These are phyloP conservation scores for Piaya cayana DNA, from an alignment of 2,113 vertebrate species.

Conservation along the genomic window DNA sequence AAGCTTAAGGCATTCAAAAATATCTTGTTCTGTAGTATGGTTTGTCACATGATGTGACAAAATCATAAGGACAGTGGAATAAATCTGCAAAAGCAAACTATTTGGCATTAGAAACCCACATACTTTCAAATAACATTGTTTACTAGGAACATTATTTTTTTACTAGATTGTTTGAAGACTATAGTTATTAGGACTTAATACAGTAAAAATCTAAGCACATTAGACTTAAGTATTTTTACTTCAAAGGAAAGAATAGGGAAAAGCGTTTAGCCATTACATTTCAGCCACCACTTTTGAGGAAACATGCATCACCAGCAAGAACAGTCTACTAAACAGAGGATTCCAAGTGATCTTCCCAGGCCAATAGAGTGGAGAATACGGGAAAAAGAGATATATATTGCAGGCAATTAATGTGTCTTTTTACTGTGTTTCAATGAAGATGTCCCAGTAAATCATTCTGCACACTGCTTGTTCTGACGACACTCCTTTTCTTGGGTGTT, in stretches of 20 bases:
- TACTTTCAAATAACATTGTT: neutral
- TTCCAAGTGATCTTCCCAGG: neutral
- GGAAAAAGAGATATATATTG: neutral
- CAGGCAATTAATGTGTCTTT: neutral
- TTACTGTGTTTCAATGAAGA: neutral
- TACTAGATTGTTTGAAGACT: neutral
- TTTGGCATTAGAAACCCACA: neutral
- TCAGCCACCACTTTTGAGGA: neutral
- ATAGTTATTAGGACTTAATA: neutral
- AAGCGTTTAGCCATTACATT: neutral
- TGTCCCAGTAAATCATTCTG: neutral
- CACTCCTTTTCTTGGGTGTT: neutral
- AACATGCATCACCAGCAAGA: neutral
- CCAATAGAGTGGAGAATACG: neutral
- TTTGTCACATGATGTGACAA: neutral
- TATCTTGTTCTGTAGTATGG: neutral
- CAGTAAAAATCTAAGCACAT: neutral
- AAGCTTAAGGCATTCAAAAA: neutral
- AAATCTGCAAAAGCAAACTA: neutral
- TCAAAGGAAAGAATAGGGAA: neutral
- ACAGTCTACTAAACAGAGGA: neutral
- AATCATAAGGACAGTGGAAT: neutral
- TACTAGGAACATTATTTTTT: neutral
- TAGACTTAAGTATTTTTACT: neutral
- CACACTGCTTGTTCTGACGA: neutral